Evolutionary conservation across 2,888 invertebrate species (phyloP).

Genomic region (Conus canariensis): DNA sequence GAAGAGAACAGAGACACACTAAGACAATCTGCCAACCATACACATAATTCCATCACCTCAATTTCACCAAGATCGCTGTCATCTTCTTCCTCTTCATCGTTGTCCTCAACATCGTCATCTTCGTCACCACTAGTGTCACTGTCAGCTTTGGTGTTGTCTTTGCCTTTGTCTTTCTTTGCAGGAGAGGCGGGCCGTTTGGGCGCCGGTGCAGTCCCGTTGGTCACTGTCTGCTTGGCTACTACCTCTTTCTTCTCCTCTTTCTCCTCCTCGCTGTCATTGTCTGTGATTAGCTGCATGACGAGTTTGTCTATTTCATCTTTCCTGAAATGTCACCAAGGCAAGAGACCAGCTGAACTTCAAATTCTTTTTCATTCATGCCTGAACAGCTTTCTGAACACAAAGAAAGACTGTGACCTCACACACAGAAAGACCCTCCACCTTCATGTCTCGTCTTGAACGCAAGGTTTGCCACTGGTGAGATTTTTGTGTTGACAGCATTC

Average conservation of each 20-base stretch:
- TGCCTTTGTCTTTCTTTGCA: slow-evolving; percentile 78
- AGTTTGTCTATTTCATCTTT: slow-evolving; percentile 93
- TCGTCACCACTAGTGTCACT: not conserved
- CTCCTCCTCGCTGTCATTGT: slow-evolving; percentile 54
- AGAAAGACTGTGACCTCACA: not conserved
- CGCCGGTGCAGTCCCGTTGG: not conserved
- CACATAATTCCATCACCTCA: not conserved
- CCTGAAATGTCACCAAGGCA: slow-evolving; percentile 79
- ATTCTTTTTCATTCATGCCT: not conserved
- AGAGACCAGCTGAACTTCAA: not conserved
- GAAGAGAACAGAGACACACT: not conserved
- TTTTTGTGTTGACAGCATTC: no score
- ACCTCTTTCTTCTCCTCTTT: slow-evolving; percentile 45
- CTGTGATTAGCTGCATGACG: slow-evolving; percentile 87
- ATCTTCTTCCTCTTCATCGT: slow-evolving; percentile 48
- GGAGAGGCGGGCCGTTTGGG: slow-evolving; percentile 85
- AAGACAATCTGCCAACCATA: not conserved
- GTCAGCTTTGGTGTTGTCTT: slow-evolving; percentile 42
- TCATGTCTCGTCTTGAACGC: no score
- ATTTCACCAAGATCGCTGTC: slow-evolving; percentile 40
- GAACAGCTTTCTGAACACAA: no score
- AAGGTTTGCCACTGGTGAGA: no score
- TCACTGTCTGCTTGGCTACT: not conserved
- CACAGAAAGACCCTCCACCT: not conserved
- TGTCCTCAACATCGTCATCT: slow-evolving; percentile 41